Percentiles rank a stretch among this genome's conserved stretches.
Evolutionary conservation across 2,888 invertebrate species (phyloP).

Genomic region (Diplolepis rosae): DNA sequence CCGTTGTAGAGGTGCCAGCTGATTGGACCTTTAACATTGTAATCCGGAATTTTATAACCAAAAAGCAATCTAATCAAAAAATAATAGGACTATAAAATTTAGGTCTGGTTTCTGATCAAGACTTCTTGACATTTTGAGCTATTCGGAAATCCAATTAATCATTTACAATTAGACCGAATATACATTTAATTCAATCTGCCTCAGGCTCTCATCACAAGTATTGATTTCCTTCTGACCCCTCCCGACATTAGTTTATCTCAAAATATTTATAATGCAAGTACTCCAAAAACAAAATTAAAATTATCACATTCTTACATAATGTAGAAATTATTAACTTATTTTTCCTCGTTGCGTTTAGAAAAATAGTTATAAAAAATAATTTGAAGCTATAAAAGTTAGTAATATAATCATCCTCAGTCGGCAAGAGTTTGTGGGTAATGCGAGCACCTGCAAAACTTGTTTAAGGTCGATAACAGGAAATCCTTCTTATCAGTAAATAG

Average conservation of each 20-base stretch:
- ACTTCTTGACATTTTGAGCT: too few species aligned
- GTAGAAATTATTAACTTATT: too few species aligned
- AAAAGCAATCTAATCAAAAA: too few species aligned
- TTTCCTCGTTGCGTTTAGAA: too few species aligned
- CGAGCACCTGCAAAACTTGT: slow-evolving; percentile 48
- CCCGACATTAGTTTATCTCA: background rate
- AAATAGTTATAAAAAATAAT: too few species aligned
- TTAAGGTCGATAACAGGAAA: slow-evolving; percentile 49
- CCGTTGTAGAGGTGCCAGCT: too few species aligned
- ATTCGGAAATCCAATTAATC: too few species aligned
- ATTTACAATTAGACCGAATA: too few species aligned
- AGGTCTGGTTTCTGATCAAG: too few species aligned
- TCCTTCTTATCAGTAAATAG: background rate
- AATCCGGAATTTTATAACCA: too few species aligned
- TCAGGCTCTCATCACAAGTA: background rate
- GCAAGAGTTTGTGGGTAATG: slow-evolving; percentile 42
- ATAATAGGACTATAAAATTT: too few species aligned
- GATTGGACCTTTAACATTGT: too few species aligned
- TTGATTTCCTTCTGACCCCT: background rate
- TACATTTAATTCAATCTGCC: background rate
- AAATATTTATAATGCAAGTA: background rate
- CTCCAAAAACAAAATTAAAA: background rate
- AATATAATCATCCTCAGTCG: background rate
- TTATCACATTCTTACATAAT: background rate
- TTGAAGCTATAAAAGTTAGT: background rate